These are phyloP conservation scores for Synanthedon tipuliformis DNA, from an alignment of 2,888 invertebrate species.

Conservation along the genomic window DNA sequence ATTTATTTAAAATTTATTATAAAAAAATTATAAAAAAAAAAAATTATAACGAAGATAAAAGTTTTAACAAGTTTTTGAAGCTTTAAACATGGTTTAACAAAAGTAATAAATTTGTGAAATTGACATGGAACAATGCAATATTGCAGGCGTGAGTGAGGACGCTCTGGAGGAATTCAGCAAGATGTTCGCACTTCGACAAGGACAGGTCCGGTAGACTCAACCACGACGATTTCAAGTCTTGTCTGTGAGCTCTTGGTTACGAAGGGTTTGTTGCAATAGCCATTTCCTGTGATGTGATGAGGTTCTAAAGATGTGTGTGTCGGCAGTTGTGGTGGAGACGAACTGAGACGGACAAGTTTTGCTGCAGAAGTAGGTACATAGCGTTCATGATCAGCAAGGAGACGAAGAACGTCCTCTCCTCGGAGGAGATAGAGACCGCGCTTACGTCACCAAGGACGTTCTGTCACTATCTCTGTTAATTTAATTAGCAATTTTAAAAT, in stretches of 20 bases:
- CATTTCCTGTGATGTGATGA: neutral
- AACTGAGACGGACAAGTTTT: slow-evolving; percentile 98
- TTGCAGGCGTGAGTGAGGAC: slow-evolving; percentile 91
- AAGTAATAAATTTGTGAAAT: no score
- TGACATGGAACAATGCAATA: neutral
- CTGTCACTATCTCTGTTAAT: slow-evolving; percentile 61
- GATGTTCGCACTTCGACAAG: slow-evolving; percentile 99
- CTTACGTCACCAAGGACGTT: slow-evolving; percentile 99
- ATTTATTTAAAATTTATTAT: no score
- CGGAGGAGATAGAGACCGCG: slow-evolving; percentile 97
- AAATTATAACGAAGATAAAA: no score
- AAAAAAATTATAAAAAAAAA: no score
- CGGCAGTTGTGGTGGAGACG: slow-evolving; percentile 86
- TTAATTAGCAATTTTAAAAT: no score
- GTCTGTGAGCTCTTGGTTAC: slow-evolving; percentile 97
- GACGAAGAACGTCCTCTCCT: slow-evolving; percentile 99
- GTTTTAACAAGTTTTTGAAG: neutral
- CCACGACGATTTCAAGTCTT: slow-evolving; percentile 99
- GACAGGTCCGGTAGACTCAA: slow-evolving; percentile 97
- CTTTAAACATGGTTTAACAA: no score
- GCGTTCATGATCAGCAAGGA: slow-evolving; percentile 99
- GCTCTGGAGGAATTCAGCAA: slow-evolving; percentile 90
- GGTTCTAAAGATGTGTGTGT: slow-evolving; percentile 5
- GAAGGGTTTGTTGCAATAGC: slow-evolving; percentile 58
- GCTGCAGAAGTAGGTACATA: slow-evolving; percentile 99